phyloP scores from a whole-genome alignment of 2,888 invertebrate species.

The Meiosimyza platycephala region DNA sequence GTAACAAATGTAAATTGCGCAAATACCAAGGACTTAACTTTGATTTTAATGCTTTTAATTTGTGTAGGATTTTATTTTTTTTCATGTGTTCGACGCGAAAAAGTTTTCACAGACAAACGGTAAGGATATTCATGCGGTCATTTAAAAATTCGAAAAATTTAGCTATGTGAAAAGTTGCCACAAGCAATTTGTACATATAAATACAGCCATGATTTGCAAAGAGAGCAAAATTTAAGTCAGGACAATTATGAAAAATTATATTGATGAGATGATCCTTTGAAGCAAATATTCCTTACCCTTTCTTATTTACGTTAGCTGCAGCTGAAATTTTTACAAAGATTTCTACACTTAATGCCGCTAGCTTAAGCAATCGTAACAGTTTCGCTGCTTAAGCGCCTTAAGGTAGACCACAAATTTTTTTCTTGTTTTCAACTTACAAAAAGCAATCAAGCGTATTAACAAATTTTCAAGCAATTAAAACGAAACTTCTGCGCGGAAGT shows the following conservation, averaged over 20 bases:
- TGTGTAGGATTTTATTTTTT: not conserved
- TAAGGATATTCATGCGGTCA: not conserved
- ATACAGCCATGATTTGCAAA: too few species aligned
- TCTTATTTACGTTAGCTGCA: not conserved
- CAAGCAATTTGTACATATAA: not conserved
- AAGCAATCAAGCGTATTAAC: constrained; percentile 17
- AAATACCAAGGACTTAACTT: constrained; percentile 17
- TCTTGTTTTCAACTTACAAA: not conserved
- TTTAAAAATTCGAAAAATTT: not conserved
- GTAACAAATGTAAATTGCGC: not conserved
- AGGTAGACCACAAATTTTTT: not conserved
- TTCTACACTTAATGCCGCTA: not conserved
- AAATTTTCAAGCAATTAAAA: constrained; percentile 33
- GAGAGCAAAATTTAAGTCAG: too few species aligned
- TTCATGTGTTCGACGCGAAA: not conserved
- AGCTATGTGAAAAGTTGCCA: not conserved
- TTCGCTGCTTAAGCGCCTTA: not conserved
- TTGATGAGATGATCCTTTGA: too few species aligned
- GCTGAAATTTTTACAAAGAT: constrained; percentile 10
- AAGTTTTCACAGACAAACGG: not conserved
- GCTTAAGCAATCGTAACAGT: not conserved
- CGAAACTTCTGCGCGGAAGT: constrained; percentile 5
- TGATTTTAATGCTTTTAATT: not conserved
- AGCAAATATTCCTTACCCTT: not conserved
- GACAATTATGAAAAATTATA: too few species aligned